Evolutionary conservation across 2,113 vertebrate genomes (phyloP), one percentile per base, ranked within the genome.

Genomic region (Globicephala melas): DNA sequence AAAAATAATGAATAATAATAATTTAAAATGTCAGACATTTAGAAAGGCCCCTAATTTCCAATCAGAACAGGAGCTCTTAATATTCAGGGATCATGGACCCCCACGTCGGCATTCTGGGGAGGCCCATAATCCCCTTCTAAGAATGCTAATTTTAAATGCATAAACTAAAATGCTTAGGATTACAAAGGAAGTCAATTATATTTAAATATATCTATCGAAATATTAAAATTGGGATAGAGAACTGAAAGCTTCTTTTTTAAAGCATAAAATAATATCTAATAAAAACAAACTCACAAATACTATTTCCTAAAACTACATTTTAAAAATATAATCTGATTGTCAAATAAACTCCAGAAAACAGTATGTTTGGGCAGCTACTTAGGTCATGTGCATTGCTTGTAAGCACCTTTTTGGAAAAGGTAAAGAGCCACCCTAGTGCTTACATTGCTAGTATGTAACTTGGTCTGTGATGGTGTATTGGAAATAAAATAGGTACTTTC

Each of bases 191-290:
- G 91, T 88, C 44, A 58, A 31, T 76, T 65, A 26, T 67, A 91
- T n/a, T 53, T 90, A 96, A 94, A 95, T 62, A 87, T 2, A 55
- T 20, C 90, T 68, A 80, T 76, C 31, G 79, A 92, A 81, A 65
- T 67, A 36, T n/a, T 53, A 77, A 47, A 76, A 76, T 17, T 3
- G 15, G 18, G 73, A 47, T 31, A 76, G 41, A 76, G 41, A 47
- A 76, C 70, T 83, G 55, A 67, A 82, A 62, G n/a, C 7, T 76
- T 70, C 55, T 71, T 81, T 94, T 94, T n/a, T 44, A 47, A 85
- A 91, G 53, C 55, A 70, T 33, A 67, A 76, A 76, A 33, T 44
- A 83, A 68, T 17, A 63, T 21, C 44, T 70, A 63, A 25, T 47
- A 47, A 80, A 80, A 58, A 38, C 58, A 15, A 50, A 14, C 44